phyloP scores from a whole-genome alignment of 1,140 invertebrate species.

The Doryteuthis pealeii region DNA sequence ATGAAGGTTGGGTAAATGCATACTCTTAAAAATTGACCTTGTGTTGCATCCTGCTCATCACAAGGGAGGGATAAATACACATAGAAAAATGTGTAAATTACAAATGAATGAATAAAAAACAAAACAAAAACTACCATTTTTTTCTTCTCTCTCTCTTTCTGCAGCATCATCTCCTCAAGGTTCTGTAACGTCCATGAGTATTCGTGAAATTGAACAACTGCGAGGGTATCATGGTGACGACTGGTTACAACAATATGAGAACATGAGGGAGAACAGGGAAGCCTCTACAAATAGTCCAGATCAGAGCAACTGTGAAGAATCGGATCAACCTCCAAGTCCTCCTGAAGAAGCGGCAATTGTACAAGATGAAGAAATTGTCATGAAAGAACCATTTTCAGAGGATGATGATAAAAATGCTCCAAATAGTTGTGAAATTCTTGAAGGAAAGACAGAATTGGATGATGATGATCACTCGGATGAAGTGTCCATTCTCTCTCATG shows the following conservation, averaged over 20 bases:
- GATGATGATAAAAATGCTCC: too few relatives aligned
- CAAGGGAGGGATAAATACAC: too few relatives aligned
- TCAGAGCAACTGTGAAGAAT: neutral
- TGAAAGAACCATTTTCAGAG: neutral
- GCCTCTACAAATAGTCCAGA: neutral
- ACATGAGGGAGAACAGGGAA: neutral
- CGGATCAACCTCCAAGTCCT: neutral
- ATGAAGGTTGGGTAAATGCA: too few relatives aligned
- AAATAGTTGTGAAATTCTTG: neutral
- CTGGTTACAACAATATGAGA: neutral
- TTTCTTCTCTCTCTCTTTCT: too few relatives aligned
- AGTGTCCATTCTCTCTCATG: neutral
- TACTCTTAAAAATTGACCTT: too few relatives aligned
- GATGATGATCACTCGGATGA: neutral
- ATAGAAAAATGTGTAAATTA: too few relatives aligned
- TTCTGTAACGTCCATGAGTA: neutral
- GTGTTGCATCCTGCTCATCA: too few relatives aligned
- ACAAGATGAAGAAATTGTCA: neutral
- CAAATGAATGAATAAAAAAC: too few relatives aligned
- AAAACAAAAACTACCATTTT: too few relatives aligned
- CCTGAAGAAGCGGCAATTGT: neutral
- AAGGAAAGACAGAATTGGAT: neutral
- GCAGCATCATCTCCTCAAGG: neutral
- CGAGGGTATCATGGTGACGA: neutral
- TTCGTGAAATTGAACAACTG: constrained; percentile 1